Percentiles rank a stretch among this genome's conserved stretches.
phyloP scores from a whole-genome alignment of 1,140 invertebrate genomes.

The Pectinophora gossypiella region DNA sequence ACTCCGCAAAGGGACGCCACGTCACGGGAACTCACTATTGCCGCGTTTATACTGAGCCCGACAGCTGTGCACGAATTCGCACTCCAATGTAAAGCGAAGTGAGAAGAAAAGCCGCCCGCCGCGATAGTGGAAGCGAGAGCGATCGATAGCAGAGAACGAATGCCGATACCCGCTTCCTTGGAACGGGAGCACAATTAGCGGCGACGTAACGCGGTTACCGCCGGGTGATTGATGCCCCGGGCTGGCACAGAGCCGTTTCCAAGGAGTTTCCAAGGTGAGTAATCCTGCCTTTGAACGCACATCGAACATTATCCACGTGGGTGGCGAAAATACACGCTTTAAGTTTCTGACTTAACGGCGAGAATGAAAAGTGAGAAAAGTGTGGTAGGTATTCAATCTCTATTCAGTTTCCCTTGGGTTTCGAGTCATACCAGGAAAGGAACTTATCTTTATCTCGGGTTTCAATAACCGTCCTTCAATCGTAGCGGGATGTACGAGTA shows the following conservation, averaged over 20 bases:
- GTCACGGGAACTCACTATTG: slow-evolving; percentile 26
- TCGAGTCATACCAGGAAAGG: too few relatives aligned
- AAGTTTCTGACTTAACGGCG: too few relatives aligned
- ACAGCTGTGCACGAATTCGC: slow-evolving; percentile 31
- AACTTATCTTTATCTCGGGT: too few relatives aligned
- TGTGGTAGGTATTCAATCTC: too few relatives aligned
- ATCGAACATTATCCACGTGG: too few relatives aligned
- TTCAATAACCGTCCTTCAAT: too few relatives aligned
- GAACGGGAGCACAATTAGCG: slow-evolving; percentile 59
- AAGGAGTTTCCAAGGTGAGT: too few relatives aligned
- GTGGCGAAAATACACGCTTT: too few relatives aligned
- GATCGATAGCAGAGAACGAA: slow-evolving; percentile 44
- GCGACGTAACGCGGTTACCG: slow-evolving; percentile 56
- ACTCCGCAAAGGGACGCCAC: slow-evolving; percentile 20
- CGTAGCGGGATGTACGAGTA: too few relatives aligned
- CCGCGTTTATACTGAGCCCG: slow-evolving; percentile 31
- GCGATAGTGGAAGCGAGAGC: slow-evolving; percentile 15
- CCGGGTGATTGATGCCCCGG: slow-evolving; percentile 49
- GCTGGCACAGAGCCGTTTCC: neutral
- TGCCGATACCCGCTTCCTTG: slow-evolving; percentile 35
- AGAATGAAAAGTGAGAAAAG: too few relatives aligned
- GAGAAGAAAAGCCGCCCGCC: slow-evolving; percentile 29
- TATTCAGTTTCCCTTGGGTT: too few relatives aligned
- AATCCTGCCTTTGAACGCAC: too few relatives aligned
- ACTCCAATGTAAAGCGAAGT: slow-evolving; percentile 46